Evolutionary conservation across 2,797 vertebrate species (phyloP), one percentile per base, ranked within the genome.

Genomic region (Mastacembelus armatus): DNA sequence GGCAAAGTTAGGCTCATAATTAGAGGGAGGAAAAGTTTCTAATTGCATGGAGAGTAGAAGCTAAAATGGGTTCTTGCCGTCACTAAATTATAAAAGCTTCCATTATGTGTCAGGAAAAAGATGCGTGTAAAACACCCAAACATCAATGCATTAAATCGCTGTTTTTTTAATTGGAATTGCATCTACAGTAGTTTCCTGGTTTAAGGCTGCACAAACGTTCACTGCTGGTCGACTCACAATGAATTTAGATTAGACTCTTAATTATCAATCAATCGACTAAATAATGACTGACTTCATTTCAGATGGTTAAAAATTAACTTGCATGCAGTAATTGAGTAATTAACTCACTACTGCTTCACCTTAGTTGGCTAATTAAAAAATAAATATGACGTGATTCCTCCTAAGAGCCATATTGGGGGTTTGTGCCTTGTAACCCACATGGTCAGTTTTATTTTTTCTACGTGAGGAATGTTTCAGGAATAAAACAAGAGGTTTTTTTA

Each of bases 281-380:
- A 85, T 92, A 97, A 97, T 96, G 95, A 95, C 94, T 94, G 94
- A 95, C 95, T 97, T 95, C 94, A 95, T 96, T 97, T 96, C 67
- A 95, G 95, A 96, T 96, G 93, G 95, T 97, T 97, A 96, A 96
- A 98, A 97, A 97, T 98, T 94, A 95, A 97, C 96, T 96, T 93
- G 93, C 92, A 91, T 91, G 90, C 95, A 92, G 95, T 96, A 95
- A 98, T 96, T 96, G 94, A 96, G 95, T 96, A 96, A 98, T 99
- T 98, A 98, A 96, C 93, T 94, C 94, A 95, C 94, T 94, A 93
- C 93, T 94, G 94, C 94, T 94, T 95, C 94, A 95, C 96, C 96
- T 97, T 96, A 95, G 95, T 95, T 96, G 95, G 95, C 94, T 96
- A 96, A 98, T 99, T 97, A 96, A 96, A 97, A 96, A 95, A 95